Evolutionary conservation across 2,888 invertebrate genomes (phyloP).

Genomic region (Homarus gammarus): DNA sequence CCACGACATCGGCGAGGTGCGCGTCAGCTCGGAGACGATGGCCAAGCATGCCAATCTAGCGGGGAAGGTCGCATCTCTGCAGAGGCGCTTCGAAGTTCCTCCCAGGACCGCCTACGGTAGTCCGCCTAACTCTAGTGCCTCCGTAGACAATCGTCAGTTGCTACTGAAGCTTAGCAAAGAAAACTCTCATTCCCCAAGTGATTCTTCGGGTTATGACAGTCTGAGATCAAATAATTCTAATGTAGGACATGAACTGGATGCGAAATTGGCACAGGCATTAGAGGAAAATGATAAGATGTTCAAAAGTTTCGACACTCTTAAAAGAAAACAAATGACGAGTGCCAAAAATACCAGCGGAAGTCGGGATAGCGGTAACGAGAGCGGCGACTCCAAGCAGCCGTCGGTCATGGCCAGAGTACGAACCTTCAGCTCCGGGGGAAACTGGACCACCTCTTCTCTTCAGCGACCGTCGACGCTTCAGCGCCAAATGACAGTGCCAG

Average conservation of each 20-base stretch:
- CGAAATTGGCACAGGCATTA: constrained; percentile 70
- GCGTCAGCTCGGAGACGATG: constrained; percentile 72
- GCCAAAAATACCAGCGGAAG: constrained; percentile 16
- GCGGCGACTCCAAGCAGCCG: constrained; percentile 19
- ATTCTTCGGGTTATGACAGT: constrained; percentile 70
- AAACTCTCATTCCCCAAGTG: constrained; percentile 63
- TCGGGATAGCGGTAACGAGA: neutral
- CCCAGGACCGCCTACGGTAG: constrained; percentile 10
- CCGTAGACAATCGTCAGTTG: constrained; percentile 54
- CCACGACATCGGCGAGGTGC: constrained; percentile 74
- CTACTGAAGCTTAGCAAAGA: constrained; percentile 61
- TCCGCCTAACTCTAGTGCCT: constrained; percentile 29
- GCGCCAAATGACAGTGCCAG: constrained; percentile 67
- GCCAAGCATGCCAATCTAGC: constrained; percentile 53
- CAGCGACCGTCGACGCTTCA: constrained; percentile 65
- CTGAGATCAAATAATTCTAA: constrained; percentile 69
- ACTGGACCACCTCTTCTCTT: constrained; percentile 36
- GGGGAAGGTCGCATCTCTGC: constrained; percentile 74
- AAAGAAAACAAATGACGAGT: constrained; percentile 7
- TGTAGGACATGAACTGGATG: constrained; percentile 64
- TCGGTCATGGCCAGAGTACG: constrained; percentile 58
- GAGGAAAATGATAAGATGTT: constrained; percentile 75
- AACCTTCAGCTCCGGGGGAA: constrained; percentile 45
- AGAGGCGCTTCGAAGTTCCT: constrained; percentile 69
- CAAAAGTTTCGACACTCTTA: constrained; percentile 67